Evolutionary conservation across 35 echinoderm and acorn worm genomes (phyloP).

Genomic region (Strongylocentrotus purpuratus): DNA sequence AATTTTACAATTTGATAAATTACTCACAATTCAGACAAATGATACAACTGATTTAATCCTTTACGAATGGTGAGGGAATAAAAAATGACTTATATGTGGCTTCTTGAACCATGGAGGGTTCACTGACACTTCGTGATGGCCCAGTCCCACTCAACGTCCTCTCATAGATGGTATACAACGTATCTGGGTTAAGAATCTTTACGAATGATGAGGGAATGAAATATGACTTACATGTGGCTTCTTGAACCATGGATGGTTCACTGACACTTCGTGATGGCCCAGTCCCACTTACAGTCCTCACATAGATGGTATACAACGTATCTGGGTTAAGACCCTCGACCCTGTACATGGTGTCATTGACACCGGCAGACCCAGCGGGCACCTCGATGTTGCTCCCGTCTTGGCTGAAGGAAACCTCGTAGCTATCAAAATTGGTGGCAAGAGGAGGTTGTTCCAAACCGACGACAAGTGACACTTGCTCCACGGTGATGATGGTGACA

Average conservation of each 20-base stretch:
- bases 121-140: too few species aligned
- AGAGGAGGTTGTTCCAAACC: neutral
- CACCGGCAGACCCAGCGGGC: neutral
- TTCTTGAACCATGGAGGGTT: too few species aligned
- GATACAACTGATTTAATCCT: too few species aligned
- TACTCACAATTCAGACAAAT: too few species aligned
- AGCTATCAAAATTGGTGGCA: neutral
- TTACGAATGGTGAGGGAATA: too few species aligned
- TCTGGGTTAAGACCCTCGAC: neutral
- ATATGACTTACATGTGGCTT: neutral
- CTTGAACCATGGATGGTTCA: neutral
- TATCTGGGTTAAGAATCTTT: too few species aligned
- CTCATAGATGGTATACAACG: too few species aligned
- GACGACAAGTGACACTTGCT: neutral
- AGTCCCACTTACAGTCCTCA: neutral
- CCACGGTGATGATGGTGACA: neutral
- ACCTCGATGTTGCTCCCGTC: neutral
- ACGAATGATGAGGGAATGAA: too few species aligned
- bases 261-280: neutral
- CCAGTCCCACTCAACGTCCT: too few species aligned
- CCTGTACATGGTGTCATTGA: neutral
- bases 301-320: neutral
- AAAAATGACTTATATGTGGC: too few species aligned
- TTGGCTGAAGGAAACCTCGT: neutral
- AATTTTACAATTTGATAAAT: too few species aligned